Evolutionary conservation across 2,888 invertebrate species (phyloP), one percentile per base, ranked within the genome.

Genomic region (Aphidoletes aphidimyza): DNA sequence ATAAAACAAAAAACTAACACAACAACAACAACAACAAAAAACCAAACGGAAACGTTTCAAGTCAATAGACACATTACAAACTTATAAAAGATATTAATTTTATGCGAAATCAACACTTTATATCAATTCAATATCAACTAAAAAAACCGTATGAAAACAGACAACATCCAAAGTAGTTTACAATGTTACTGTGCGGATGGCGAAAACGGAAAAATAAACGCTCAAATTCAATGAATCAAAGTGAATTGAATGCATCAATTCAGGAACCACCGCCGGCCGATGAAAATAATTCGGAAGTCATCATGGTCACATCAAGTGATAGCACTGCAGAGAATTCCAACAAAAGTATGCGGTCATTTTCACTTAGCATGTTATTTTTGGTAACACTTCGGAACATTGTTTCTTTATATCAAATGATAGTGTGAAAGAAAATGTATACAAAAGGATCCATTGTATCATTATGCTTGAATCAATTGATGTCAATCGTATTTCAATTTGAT

Each of bases 401-500:
- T n/a, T n/a, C n/a, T n/a, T n/a, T n/a, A n/a, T n/a, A n/a, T n/a
- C n/a, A 39, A 39, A 39, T 39, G 54, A 54, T 6, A 11, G 3
- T 22, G n/a, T 22, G 54, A 54, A 22, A 22, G 22, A 54, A 22
- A 26, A 11, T 5, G 22, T 2, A 54, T 22, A 26, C n/a, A 54
- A 17, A 54, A 22, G 5, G 22, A 5, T 22, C 3, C 26, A 14
- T 69, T 34, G 11, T 30, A 69, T 69, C 69, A 30, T 69, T 30
- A 26, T 69, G 0, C 17, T 69, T 69, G 69, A 30, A 30, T n/a
- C 54, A n/a, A n/a, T n/a, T n/a, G 54, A 54, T 54, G 54, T 54
- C 54, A 54, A 54, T 69, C 30, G 30, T 30, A 69, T 69, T 69
- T 34, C 69, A 30, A 69, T 11, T 69, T 69, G 69, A 69, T 69